Conservation (phyloP, 2,888 invertebrate genomes). For the Glaucopsyche alexis region DNA sequence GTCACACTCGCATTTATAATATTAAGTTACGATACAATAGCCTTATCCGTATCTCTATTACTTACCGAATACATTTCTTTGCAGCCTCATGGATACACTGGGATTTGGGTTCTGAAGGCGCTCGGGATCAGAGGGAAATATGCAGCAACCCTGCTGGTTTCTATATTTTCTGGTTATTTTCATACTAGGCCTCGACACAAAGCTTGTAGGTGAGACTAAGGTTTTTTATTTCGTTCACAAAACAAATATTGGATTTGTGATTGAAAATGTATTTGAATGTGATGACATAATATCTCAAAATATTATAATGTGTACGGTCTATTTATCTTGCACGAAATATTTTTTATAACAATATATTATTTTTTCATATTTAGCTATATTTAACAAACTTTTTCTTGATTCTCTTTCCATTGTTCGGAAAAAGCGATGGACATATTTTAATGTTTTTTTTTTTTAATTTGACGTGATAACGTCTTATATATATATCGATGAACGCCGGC, state of each 20-base stretch:
- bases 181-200: constrained; percentile 68
- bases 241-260: background rate
- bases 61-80: constrained; percentile 41
- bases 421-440: no score
- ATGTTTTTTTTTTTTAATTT: no score
- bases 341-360: background rate
- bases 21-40: background rate
- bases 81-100: constrained; percentile 51
- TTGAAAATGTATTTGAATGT: background rate
- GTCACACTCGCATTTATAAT: background rate
- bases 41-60: constrained; percentile 9
- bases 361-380: no score
- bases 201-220: constrained; percentile 59
- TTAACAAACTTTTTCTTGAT: no score
- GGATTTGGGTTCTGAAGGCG: constrained; percentile 40
- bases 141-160: constrained; percentile 66
- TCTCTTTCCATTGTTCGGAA: no score
- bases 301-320: background rate
- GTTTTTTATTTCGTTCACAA: background rate
- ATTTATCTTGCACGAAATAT: background rate
- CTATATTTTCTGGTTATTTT: constrained; percentile 63
- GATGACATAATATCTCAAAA: background rate
- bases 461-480: no score
- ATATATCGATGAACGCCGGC: no score
- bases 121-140: constrained; percentile 50